phyloP scores from a whole-genome alignment of 2,113 vertebrate species.

The Xiphophorus hellerii region DNA sequence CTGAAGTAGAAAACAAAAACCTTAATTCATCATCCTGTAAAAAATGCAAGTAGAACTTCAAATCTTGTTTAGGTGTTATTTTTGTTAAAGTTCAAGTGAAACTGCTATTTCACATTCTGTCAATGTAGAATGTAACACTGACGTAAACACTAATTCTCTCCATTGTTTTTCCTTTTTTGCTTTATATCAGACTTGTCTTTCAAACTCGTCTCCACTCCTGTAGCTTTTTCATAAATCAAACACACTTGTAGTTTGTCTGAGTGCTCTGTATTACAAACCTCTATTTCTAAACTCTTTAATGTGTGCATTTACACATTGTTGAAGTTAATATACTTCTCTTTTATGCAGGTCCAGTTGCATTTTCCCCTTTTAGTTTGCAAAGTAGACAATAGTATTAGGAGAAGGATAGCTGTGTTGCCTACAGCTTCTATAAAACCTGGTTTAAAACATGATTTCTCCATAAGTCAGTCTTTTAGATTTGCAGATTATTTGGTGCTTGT shows the following conservation, averaged over 20 bases:
- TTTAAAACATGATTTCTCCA: not conserved
- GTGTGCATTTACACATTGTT: not conserved
- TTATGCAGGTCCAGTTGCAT: not conserved
- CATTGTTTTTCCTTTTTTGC: not conserved
- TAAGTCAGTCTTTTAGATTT: too few relatives aligned
- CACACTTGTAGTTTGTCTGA: too few relatives aligned
- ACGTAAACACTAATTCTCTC: not conserved
- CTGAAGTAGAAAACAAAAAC: constrained; percentile 33
- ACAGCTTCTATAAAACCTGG: not conserved
- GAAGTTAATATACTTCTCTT: not conserved
- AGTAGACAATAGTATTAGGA: not conserved
- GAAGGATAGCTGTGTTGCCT: not conserved
- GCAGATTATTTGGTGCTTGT: too few relatives aligned
- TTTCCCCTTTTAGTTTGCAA: not conserved
- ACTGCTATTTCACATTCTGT: not conserved
- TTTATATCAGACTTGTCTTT: not conserved
- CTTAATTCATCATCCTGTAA: constrained; percentile 47
- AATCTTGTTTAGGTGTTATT: not conserved
- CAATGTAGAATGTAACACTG: not conserved
- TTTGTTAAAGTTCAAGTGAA: constrained; percentile 3
- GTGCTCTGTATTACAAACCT: too few relatives aligned
- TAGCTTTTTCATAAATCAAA: too few relatives aligned
- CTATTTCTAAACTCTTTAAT: too few relatives aligned
- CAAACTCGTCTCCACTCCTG: too few relatives aligned
- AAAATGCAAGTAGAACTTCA: constrained; percentile 13